Base-by-base conservation (phyloP, 2,797 vertebrate genomes). In the Enteromius argenteus region DNA sequence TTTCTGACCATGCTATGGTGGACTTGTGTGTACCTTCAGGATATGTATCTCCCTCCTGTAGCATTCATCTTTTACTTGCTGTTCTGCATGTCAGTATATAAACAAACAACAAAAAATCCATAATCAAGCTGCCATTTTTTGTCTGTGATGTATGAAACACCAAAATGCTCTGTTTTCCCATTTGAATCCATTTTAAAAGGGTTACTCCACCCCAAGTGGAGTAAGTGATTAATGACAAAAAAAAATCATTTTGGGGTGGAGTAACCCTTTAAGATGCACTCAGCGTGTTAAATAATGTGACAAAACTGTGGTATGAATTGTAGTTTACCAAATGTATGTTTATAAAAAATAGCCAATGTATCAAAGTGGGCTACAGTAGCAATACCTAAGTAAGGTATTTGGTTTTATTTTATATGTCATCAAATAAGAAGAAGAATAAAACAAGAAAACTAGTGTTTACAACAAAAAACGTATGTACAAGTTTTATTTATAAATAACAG, bases 21-120 rank as follows among this genome's bases (percentile, higher is more conserved):
- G 87, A 84, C 69, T 60, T 89, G 91, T 92, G 86, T 86, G 83
- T 91, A 87, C 17, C 17, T 81, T 80, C 80, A 84, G 88, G 72
- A 72, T 78, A 62, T 90, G 86, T 91, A 88, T 90, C 91, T 86
- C 88, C 89, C 80, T 87, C 82, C 83, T 83, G 81, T 86, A 85
- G 90, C 90, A 87, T 84, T 87, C 85, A 69, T 75, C 81, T 88
- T 88, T 84, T 86, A 86, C 89, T 91, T 84, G 86, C 91, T 88
- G 88, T 91, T 90, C 85, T 94, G 94, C 94, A 95, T 94, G 94
- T 95, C 81, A 81, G 68, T 87, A 80, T 86, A 67, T 82, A 87
- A 86, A 87, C 75, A 80, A 85, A 83, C 74, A 58, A 66, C 60
- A 42, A 78, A 64, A 78, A 67, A 84, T 37, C 35, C 39, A 86